Conservation (phyloP, 1,140 invertebrate species). For the Planococcus citri region DNA sequence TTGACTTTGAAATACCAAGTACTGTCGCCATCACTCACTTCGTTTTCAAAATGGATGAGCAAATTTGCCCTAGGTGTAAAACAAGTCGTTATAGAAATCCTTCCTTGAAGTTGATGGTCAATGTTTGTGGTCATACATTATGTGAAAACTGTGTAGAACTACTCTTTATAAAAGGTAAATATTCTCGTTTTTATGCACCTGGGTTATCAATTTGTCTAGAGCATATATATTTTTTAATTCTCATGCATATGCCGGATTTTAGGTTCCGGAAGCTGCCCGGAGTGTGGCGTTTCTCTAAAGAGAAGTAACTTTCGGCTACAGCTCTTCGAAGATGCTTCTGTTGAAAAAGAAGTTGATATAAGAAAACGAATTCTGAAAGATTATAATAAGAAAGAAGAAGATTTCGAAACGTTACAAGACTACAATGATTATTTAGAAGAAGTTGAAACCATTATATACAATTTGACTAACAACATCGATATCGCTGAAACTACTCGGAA, state of each 20-base stretch:
- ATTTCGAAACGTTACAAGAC: constrained; percentile 64
- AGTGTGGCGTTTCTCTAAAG: constrained; percentile 74
- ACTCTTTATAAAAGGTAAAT: constrained; percentile 81
- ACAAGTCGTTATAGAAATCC: constrained; percentile 98
- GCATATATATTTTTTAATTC: background rate
- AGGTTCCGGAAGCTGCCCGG: constrained; percentile 85
- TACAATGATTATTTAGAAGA: constrained; percentile 92
- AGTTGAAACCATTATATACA: constrained; percentile 82
- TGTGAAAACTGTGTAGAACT: constrained; percentile 96
- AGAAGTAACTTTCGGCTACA: constrained; percentile 86
- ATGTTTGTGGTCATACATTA: constrained; percentile 92
- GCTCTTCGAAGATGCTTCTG: constrained; percentile 86
- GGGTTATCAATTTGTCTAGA: background rate
- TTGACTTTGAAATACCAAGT: too few species aligned
- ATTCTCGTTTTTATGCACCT: background rate
- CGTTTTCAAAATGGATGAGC: constrained; percentile 74
- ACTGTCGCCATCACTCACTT: too few species aligned
- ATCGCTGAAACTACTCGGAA: constrained; percentile 70
- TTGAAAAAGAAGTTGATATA: constrained; percentile 97
- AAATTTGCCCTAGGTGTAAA: constrained; percentile 92
- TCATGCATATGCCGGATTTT: too few species aligned
- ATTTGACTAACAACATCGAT: constrained; percentile 83
- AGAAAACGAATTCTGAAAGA: constrained; percentile 76
- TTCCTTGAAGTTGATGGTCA: constrained; percentile 92
- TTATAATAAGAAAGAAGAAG: constrained; percentile 84